Percentiles rank a stretch among this genome's conserved stretches.
These are phyloP conservation scores for Heterodera carotae DNA, from an alignment of 1,140 invertebrate species.

Conservation along the genomic window DNA sequence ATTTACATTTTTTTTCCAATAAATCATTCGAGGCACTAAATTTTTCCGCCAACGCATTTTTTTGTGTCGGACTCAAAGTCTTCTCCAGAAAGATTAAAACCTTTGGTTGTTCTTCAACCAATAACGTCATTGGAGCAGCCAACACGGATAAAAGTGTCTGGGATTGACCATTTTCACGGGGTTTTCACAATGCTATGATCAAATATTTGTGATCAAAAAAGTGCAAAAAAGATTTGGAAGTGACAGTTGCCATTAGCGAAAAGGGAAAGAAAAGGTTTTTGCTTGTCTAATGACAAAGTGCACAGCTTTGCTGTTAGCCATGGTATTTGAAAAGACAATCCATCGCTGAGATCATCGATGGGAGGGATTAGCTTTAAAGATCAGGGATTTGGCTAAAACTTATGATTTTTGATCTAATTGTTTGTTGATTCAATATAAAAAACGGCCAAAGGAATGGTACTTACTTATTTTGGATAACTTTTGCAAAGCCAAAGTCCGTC, in stretches of 20 bases:
- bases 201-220: neutral
- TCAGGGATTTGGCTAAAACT: neutral
- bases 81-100: neutral
- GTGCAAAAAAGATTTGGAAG: neutral
- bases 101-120: neutral
- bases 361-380: neutral
- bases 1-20: neutral
- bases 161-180: neutral
- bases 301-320: neutral
- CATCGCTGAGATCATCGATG: neutral
- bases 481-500: conserved; percentile 95
- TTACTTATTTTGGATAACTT: conserved; percentile 78
- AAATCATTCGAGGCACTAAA: neutral
- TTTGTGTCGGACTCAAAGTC: neutral
- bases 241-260: neutral
- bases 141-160: neutral
- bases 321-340: neutral
- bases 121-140: neutral
- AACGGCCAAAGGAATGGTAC: conserved; percentile 20
- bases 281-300: neutral
- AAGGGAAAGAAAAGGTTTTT: neutral
- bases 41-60: conserved; percentile 9
- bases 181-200: neutral
- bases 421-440: neutral
- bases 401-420: neutral